Conservation (phyloP, 1,140 invertebrate species). For the Caenorhabditis remanei region DNA sequence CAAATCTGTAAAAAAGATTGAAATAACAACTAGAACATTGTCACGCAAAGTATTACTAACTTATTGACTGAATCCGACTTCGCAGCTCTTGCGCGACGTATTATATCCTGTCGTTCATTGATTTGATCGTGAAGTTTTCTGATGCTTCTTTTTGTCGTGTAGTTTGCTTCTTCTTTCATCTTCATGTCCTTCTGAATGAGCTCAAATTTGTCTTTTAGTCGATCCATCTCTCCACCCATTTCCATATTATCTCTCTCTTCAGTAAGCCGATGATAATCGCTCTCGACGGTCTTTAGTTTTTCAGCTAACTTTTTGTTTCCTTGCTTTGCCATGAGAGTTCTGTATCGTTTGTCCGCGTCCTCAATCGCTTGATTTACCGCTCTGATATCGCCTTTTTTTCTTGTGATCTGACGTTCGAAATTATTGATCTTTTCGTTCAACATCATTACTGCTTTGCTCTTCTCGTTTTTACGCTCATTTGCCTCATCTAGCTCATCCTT, state of each 20-base stretch:
- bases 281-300: not conserved
- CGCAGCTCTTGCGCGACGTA: not conserved
- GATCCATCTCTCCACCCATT: not conserved
- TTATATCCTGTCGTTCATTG: not conserved
- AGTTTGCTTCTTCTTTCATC: not conserved
- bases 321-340: not conserved
- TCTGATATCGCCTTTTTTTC: not conserved
- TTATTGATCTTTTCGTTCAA: not conserved
- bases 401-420: not conserved
- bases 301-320: not conserved
- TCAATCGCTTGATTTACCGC: not conserved
- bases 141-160: not conserved
- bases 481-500: slow-evolving; percentile 17
- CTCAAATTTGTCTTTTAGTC: not conserved
- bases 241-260: not conserved
- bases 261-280: not conserved
- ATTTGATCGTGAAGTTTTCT: not conserved
- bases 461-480: not conserved
- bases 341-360: not conserved
- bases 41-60: not conserved
- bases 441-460: not conserved
- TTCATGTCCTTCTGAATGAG: not conserved
- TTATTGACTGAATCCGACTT: slow-evolving; percentile 12
- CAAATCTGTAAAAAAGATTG: slow-evolving; percentile 60
- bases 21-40: not conserved